Conservation (phyloP, 2,888 invertebrate species). For the Xestia sexstrigata region DNA sequence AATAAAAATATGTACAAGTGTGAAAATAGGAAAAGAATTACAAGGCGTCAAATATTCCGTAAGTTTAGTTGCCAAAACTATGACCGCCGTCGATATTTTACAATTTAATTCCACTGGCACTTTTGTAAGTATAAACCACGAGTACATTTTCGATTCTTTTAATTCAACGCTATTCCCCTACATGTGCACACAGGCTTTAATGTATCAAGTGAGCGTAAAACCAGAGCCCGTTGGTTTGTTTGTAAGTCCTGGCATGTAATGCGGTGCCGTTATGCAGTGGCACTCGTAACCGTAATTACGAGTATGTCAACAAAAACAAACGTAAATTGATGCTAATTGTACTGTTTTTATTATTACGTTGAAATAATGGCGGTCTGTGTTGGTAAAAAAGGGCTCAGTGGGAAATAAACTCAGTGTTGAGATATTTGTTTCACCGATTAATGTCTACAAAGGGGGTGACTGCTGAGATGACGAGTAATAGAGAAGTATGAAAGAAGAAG, state of each 20-base stretch:
- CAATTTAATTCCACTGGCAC: background rate
- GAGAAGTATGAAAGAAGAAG: background rate
- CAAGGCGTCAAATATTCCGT: too few species aligned
- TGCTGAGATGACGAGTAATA: background rate
- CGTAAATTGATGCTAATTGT: conserved; percentile 33
- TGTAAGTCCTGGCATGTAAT: conserved; percentile 46
- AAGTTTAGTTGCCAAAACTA: background rate
- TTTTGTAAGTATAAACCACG: background rate
- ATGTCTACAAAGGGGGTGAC: background rate
- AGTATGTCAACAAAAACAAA: conserved; percentile 39
- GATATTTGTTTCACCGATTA: background rate
- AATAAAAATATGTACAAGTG: too few species aligned
- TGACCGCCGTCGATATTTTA: background rate
- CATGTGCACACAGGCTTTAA: conserved; percentile 19
- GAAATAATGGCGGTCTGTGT: background rate
- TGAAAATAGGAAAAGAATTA: too few species aligned
- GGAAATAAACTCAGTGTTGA: background rate
- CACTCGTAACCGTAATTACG: conserved; percentile 39
- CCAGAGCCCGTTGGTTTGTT: conserved; percentile 38
- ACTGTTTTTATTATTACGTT: conserved; percentile 15
- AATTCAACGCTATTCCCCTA: conserved; percentile 19
- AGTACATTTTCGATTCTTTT: conserved; percentile 35
- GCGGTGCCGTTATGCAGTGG: conserved; percentile 46
- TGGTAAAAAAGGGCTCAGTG: background rate
- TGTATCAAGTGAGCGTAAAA: conserved; percentile 56